Evolutionary conservation across 2,797 vertebrate species (phyloP).

Genomic region (Chloroceryle inda): DNA sequence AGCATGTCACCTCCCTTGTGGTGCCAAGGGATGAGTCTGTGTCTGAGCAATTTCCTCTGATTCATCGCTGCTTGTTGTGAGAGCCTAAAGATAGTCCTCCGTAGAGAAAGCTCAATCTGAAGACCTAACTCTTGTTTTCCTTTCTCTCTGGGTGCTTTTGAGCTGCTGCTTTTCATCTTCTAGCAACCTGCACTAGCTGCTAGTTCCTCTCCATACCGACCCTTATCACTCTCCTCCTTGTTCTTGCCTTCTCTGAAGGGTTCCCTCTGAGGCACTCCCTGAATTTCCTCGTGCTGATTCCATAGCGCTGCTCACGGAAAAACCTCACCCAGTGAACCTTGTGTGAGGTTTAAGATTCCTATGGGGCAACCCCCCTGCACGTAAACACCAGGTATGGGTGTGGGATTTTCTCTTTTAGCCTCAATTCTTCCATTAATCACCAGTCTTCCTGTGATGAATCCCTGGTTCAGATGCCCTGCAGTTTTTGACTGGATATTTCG

Average conservation of each 20-base stretch:
- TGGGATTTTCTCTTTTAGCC: neutral
- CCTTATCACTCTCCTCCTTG: neutral
- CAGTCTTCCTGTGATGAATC: neutral
- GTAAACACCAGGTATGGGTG: neutral
- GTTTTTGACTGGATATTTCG: neutral
- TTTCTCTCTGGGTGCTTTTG: neutral
- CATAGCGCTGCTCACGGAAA: neutral
- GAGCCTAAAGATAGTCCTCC: neutral
- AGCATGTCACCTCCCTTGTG: neutral
- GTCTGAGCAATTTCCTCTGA: slow-evolving; percentile 50
- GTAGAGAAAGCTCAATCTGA: neutral
- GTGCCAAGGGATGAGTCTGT: neutral
- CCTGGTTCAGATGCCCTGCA: neutral
- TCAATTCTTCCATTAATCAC: neutral
- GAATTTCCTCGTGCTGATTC: neutral
- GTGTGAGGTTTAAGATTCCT: neutral
- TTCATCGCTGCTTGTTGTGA: neutral
- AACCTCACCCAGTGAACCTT: neutral
- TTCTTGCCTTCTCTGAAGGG: neutral
- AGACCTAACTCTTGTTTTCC: neutral
- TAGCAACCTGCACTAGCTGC: neutral
- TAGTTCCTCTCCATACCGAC: neutral
- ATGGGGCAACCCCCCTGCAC: neutral
- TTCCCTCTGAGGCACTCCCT: neutral
- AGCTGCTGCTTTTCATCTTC: neutral